A percentile compares a stretch with the other conserved stretches of the same genome.
Conservation (phyloP, 2,888 invertebrate species). For the Notocelia uddmanniana region DNA sequence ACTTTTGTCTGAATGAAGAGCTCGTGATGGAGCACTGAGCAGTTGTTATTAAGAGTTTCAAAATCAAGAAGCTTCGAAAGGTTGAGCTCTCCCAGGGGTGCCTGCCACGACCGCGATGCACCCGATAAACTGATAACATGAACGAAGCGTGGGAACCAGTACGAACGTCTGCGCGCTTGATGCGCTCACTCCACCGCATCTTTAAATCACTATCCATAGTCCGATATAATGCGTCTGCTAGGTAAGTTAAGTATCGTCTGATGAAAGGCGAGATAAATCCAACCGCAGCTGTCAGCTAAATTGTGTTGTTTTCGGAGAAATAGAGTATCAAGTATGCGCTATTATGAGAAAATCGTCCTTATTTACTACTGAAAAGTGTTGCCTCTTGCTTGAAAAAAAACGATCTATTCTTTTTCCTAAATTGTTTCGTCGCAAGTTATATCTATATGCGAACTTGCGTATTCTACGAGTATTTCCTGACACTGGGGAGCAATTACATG, state of each 20-base stretch:
- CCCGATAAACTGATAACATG: slow-evolving; percentile 47
- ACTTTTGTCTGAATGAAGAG: not conserved
- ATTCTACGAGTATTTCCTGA: too few relatives aligned
- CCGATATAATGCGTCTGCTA: too few relatives aligned
- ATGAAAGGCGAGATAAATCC: too few relatives aligned
- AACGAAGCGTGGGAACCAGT: slow-evolving; percentile 47
- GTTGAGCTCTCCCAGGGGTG: slow-evolving; percentile 43
- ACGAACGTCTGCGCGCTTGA: not conserved
- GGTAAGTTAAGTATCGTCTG: too few relatives aligned
- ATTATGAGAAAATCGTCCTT: slow-evolving; percentile 6
- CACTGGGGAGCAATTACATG: too few relatives aligned
- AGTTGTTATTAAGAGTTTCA: slow-evolving; percentile 21
- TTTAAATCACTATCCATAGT: slow-evolving; percentile 47
- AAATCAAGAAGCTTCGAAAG: slow-evolving; percentile 29
- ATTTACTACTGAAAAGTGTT: too few relatives aligned
- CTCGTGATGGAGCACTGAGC: not conserved
- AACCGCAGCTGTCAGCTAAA: too few relatives aligned
- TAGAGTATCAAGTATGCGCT: too few relatives aligned
- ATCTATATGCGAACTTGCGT: too few relatives aligned
- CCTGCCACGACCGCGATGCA: slow-evolving; percentile 47
- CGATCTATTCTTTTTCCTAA: too few relatives aligned
- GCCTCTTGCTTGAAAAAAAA: too few relatives aligned
- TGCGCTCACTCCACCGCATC: slow-evolving; percentile 28
- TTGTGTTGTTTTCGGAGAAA: not conserved
- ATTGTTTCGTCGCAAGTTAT: too few relatives aligned